phyloP scores from a whole-genome alignment of 2,797 vertebrate genomes.

The Pseudotriccus pelzelni region DNA sequence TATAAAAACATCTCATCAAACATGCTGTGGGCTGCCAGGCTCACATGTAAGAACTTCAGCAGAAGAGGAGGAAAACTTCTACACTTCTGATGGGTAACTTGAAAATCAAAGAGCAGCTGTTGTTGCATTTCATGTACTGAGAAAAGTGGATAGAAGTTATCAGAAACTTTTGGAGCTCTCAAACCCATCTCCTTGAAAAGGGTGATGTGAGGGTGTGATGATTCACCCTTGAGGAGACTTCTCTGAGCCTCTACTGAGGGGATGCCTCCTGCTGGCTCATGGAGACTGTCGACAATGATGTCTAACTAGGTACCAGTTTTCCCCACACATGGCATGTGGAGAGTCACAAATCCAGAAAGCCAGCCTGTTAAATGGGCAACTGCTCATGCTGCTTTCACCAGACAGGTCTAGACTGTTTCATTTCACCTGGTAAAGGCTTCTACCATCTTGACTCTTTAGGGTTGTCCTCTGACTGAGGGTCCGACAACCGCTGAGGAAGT shows the following conservation, averaged over 20 bases:
- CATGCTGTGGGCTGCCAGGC: neutral
- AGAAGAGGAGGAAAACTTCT: neutral
- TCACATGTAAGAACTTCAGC: neutral
- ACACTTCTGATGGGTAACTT: neutral
- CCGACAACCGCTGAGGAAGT: neutral
- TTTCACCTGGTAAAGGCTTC: neutral
- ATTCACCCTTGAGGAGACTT: neutral
- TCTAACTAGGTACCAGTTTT: neutral
- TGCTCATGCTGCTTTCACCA: accelerated
- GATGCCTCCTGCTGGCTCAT: neutral
- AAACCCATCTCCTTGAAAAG: neutral
- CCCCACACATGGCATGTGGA: neutral
- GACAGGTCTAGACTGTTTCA: neutral
- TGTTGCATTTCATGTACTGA: neutral
- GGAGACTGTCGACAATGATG: neutral
- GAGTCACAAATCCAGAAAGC: neutral
- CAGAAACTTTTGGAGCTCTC: neutral
- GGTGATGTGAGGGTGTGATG: neutral
- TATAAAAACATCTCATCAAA: neutral
- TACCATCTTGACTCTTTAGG: neutral
- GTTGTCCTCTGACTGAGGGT: neutral
- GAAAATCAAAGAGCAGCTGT: neutral
- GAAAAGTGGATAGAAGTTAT: neutral
- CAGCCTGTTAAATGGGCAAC: neutral
- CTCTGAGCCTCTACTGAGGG: neutral